phyloP scores from a whole-genome alignment of 2,888 invertebrate species.

The Pheosia gnoma region DNA sequence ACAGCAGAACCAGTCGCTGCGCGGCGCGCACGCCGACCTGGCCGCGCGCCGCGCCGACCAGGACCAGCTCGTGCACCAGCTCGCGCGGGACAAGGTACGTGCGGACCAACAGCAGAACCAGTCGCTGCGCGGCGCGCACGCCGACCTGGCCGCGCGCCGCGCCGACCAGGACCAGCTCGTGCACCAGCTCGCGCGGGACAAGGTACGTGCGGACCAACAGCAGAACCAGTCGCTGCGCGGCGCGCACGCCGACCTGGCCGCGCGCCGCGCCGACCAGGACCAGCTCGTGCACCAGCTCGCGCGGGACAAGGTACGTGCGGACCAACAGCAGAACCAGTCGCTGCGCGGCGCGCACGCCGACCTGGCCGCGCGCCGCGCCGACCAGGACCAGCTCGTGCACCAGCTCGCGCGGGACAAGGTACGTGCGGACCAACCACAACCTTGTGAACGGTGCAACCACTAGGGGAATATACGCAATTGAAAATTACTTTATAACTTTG shows the following conservation, averaged over 20 bases:
- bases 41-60: constrained; percentile 60
- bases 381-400: constrained; percentile 68
- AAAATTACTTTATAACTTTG: too few species aligned
- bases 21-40: constrained; percentile 60
- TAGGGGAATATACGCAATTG: too few species aligned
- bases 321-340: too few species aligned
- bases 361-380: too few species aligned
- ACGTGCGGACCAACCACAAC: not conserved
- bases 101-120: constrained; percentile 52
- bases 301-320: constrained; percentile 57
- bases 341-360: too few species aligned
- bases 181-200: constrained; percentile 70
- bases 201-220: constrained; percentile 28
- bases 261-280: constrained; percentile 64
- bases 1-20: constrained; percentile 60
- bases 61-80: constrained; percentile 65
- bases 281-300: constrained; percentile 66
- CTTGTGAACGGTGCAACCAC: too few species aligned
- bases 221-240: constrained; percentile 64
- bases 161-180: constrained; percentile 68
- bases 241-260: constrained; percentile 59
- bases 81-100: constrained; percentile 63
- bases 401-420: constrained; percentile 73
- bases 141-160: constrained; percentile 55
- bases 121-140: constrained; percentile 56